phyloP scores from a whole-genome alignment of 1,140 invertebrate genomes.

The Galleria mellonella region DNA sequence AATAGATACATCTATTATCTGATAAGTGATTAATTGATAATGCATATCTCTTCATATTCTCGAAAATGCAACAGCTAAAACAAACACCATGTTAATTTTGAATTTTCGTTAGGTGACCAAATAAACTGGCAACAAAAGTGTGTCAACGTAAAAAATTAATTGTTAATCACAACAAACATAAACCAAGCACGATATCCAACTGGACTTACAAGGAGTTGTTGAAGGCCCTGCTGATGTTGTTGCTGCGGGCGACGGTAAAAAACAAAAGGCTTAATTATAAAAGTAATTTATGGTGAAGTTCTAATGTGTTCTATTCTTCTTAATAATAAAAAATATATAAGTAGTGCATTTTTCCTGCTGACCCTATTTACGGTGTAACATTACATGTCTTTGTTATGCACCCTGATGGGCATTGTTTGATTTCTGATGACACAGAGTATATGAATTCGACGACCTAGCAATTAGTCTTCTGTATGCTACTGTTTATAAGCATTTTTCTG shows the following conservation, averaged over 20 bases:
- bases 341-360: no score
- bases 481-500: no score
- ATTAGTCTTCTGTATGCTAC: no score
- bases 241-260: constrained; percentile 71
- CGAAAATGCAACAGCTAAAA: constrained; percentile 19
- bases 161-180: constrained; percentile 64
- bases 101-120: background rate
- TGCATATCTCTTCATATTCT: background rate
- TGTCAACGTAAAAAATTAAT: constrained; percentile 23
- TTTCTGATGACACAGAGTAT: no score
- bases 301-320: background rate
- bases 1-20: no score
- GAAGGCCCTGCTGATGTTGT: constrained; percentile 78
- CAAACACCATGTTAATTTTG: background rate
- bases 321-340: background rate
- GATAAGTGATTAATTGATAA: background rate
- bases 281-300: background rate
- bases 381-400: no score
- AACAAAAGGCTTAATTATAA: background rate
- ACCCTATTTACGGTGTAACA: no score
- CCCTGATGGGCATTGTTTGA: no score
- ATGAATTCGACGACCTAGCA: no score
- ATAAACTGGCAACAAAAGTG: constrained; percentile 10
- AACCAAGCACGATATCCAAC: constrained; percentile 47
- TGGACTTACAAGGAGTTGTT: constrained; percentile 79